Conservation (phyloP, 2,113 vertebrate genomes). For the Athene cunicularia region DNA sequence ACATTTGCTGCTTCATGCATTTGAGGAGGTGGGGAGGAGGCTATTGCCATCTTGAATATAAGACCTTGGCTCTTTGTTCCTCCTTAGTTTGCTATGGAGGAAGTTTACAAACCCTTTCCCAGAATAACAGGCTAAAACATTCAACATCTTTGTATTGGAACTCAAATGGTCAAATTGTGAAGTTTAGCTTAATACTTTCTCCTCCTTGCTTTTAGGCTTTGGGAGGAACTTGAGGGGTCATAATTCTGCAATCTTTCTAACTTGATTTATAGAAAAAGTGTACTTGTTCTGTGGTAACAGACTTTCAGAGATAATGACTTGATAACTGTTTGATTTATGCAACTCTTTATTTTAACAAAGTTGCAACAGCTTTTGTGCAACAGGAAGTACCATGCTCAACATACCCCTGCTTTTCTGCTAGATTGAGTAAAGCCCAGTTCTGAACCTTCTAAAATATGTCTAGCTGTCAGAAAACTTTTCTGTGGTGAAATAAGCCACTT, state of each 20-base stretch:
- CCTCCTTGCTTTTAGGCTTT: background rate
- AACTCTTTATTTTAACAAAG: background rate
- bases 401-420: background rate
- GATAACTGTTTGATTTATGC: background rate
- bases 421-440: background rate
- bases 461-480: background rate
- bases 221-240: background rate
- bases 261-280: background rate
- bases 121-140: background rate
- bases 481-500: background rate
- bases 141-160: background rate
- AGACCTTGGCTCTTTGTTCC: background rate
- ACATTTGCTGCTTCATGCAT: background rate
- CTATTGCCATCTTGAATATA: background rate
- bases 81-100: background rate
- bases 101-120: background rate
- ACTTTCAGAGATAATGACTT: background rate
- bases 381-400: background rate
- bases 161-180: background rate
- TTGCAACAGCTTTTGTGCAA: constrained; percentile 26
- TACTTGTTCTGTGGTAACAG: background rate
- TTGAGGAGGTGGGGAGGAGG: background rate
- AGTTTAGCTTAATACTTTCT: background rate
- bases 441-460: background rate
- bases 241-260: background rate